Evolutionary conservation across 2,797 vertebrate species (phyloP).

Genomic region (Poeciliopsis turneri): DNA sequence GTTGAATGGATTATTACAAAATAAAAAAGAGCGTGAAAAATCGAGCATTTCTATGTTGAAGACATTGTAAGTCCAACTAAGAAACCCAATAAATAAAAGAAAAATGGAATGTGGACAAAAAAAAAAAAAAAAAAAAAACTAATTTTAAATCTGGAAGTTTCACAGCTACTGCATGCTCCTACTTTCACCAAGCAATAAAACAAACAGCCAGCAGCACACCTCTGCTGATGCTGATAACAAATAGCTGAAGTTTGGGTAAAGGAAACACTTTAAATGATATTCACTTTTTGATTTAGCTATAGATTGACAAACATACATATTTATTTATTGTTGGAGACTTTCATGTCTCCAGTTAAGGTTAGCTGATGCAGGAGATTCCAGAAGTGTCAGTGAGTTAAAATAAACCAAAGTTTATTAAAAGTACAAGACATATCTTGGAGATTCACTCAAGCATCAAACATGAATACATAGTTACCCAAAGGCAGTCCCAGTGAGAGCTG

Average conservation of each 20-base stretch:
- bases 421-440: no score
- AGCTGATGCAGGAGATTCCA: no score
- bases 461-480: no score
- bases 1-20: background rate
- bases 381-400: no score
- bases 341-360: no score
- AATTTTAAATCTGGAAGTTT: background rate
- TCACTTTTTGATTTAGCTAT: background rate
- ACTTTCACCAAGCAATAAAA: background rate
- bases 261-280: background rate
- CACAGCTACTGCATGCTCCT: background rate
- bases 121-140: background rate
- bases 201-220: background rate
- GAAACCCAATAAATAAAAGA: background rate
- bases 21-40: background rate
- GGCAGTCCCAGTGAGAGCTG: no score
- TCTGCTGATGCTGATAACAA: background rate
- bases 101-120: background rate
- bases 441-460: no score
- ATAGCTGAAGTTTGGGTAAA: background rate
- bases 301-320: no score
- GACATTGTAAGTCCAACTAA: background rate
- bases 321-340: no score
- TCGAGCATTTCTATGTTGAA: background rate
- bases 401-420: no score